Percentiles rank a stretch among this genome's conserved stretches.
Evolutionary conservation across 2,888 invertebrate species (phyloP).

Genomic region (Prosopocoilus inquinatus): DNA sequence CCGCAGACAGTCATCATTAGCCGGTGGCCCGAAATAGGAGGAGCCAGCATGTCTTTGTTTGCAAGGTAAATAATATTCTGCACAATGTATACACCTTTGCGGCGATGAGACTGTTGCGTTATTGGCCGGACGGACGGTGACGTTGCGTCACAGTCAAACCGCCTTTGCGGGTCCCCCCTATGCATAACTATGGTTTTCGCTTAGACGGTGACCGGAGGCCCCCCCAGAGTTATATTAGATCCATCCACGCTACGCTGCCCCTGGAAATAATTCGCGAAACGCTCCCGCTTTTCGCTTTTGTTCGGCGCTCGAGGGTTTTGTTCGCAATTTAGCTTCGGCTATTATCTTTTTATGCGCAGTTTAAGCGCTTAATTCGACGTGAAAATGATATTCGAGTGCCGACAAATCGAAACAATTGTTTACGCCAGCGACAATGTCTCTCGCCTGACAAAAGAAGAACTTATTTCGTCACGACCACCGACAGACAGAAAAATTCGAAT

Average conservation of each 20-base stretch:
- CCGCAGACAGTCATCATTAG: conserved; percentile 48
- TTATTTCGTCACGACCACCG: no score
- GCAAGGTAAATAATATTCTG: conserved; percentile 73
- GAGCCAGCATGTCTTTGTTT: conserved; percentile 52
- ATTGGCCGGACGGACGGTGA: conserved; percentile 42
- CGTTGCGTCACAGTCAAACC: conserved; percentile 45
- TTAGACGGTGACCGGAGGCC: conserved; percentile 47
- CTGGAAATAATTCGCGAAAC: conserved; percentile 43
- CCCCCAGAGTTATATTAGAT: conserved; percentile 47
- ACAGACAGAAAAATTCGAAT: no score
- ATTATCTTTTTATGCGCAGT: conserved; percentile 13
- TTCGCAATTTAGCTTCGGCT: conserved; percentile 23
- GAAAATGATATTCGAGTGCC: no score
- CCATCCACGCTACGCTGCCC: conserved; percentile 39
- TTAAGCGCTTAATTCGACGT: not conserved
- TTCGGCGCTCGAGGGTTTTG: conserved; percentile 29
- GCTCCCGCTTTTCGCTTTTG: conserved; percentile 39
- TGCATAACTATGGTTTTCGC: conserved; percentile 50
- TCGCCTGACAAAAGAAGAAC: no score
- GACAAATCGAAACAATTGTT: no score
- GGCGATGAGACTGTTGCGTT: conserved; percentile 46
- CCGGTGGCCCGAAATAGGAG: conserved; percentile 50
- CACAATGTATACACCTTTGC: conserved; percentile 67
- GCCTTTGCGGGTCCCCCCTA: conserved; percentile 39
- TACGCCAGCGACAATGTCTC: no score